phyloP scores from a whole-genome alignment of 2,797 vertebrate species.

The Rhinatrema bivittatum region DNA sequence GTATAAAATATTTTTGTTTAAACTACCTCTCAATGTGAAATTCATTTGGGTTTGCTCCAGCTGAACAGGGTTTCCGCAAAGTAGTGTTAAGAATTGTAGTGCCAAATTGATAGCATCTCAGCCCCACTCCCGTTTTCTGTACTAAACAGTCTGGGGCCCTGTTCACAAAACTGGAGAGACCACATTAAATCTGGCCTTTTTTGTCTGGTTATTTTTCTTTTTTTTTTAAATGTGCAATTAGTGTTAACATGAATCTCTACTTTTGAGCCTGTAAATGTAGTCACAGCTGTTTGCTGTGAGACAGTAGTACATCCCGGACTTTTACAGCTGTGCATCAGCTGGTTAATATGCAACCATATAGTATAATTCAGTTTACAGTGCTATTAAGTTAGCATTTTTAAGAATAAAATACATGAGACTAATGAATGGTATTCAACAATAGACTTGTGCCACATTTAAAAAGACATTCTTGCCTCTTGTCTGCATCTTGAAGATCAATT shows the following conservation, averaged over 20 bases:
- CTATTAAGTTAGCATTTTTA: too few species aligned
- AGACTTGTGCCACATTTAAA: conserved; percentile 31
- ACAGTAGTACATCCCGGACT: conserved; percentile 36
- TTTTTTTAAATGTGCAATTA: conserved; percentile 18
- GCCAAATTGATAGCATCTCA: conserved; percentile 45
- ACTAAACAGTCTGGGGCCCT: conserved; percentile 28
- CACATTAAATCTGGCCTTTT: too few species aligned
- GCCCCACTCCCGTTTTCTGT: too few species aligned
- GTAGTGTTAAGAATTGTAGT: conserved; percentile 27
- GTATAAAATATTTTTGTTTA: too few species aligned
- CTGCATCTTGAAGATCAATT: conserved; percentile 38
- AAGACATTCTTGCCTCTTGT: conserved; percentile 44
- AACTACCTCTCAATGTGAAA: conserved; percentile 60
- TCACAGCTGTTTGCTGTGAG: conserved; percentile 20
- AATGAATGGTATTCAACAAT: conserved; percentile 40
- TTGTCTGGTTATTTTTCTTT: too few species aligned
- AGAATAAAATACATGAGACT: conserved; percentile 8
- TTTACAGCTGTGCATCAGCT: conserved; percentile 27
- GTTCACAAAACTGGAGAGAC: too few species aligned
- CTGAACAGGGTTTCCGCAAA: conserved; percentile 32
- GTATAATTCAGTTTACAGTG: too few species aligned
- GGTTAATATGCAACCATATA: conserved; percentile 36
- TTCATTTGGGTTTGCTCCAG: conserved; percentile 29
- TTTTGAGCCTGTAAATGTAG: conserved; percentile 33
- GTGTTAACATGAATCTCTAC: conserved; percentile 21